A percentile compares a stretch with the other conserved stretches of the same genome.
Evolutionary conservation across 2,113 vertebrate genomes (phyloP).

Genomic region (Prunella fulvescens): DNA sequence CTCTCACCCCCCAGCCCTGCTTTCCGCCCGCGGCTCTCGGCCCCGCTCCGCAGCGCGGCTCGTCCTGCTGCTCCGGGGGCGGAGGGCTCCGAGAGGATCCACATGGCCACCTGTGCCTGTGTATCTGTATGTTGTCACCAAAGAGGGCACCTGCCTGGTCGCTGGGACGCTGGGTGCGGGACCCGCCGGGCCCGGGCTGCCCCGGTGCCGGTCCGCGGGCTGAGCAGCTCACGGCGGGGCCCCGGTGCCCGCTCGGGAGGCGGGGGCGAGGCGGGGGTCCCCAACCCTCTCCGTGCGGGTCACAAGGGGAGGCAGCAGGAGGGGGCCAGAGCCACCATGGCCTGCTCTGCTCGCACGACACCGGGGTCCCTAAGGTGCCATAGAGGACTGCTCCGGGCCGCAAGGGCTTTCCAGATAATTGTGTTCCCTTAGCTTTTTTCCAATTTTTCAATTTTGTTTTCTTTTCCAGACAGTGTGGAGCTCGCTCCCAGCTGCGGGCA

Average conservation of each 20-base stretch:
- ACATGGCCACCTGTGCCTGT: background rate
- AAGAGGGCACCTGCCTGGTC: background rate
- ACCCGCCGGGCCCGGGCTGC: background rate
- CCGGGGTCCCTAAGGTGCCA: background rate
- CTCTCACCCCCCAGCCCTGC: background rate
- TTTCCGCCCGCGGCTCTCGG: background rate
- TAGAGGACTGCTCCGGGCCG: too few species aligned
- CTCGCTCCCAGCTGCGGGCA: background rate
- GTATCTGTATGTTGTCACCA: rapidly evolving
- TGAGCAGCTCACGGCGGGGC: background rate
- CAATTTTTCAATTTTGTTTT: too few species aligned
- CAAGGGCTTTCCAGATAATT: background rate
- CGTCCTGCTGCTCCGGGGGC: background rate
- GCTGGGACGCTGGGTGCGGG: background rate
- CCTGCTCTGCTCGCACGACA: background rate
- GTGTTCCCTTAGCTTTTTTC: too few species aligned
- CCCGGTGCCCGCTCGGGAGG: background rate
- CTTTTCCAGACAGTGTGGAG: background rate
- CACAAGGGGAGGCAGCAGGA: background rate
- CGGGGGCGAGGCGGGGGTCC: too few species aligned
- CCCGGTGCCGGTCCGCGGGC: background rate
- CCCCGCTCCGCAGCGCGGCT: background rate
- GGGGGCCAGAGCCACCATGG: background rate
- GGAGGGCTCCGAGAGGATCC: rapidly evolving
- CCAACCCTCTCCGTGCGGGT: background rate